A percentile compares a stretch with the other conserved stretches of the same genome.
These are phyloP conservation scores for Eulithis testata DNA, from an alignment of 2,888 invertebrate species.

Conservation along the genomic window DNA sequence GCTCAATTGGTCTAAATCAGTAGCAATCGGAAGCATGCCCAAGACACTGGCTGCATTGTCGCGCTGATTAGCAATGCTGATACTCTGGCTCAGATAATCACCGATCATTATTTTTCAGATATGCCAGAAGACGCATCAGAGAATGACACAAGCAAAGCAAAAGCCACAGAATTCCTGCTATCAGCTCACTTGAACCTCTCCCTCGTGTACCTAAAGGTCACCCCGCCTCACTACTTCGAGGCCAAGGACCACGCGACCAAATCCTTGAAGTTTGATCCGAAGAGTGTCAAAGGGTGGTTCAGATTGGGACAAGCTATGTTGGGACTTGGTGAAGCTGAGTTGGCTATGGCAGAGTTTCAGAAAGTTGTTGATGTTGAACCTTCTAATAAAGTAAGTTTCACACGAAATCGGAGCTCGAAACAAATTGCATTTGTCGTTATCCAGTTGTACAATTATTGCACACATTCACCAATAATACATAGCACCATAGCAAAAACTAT, in stretches of 20 bases:
- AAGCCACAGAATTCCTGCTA: constrained; percentile 82
- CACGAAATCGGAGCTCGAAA: no score
- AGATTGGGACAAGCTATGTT: constrained; percentile 93
- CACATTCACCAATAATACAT: no score
- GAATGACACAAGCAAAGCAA: constrained; percentile 53
- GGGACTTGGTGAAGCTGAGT: constrained; percentile 89
- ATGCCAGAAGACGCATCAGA: constrained; percentile 56
- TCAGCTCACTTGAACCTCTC: constrained; percentile 93
- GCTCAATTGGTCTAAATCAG: no score
- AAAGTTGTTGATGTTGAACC: constrained; percentile 91
- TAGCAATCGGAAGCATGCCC: no score
- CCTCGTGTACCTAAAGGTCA: constrained; percentile 90
- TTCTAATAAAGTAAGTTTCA: constrained; percentile 87
- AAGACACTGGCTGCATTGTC: no score
- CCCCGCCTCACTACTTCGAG: constrained; percentile 86
- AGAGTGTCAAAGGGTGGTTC: constrained; percentile 95
- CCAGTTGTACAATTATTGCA: no score
- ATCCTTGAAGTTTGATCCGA: constrained; percentile 89
- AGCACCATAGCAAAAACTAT: no score
- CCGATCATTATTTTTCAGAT: constrained; percentile 50
- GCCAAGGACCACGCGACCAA: constrained; percentile 90
- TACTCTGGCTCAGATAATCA: background rate
- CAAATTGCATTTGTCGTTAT: no score
- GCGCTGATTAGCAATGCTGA: no score
- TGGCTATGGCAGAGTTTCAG: constrained; percentile 91